Conservation (phyloP, 2,113 vertebrate genomes). For the Mola mola region DNA sequence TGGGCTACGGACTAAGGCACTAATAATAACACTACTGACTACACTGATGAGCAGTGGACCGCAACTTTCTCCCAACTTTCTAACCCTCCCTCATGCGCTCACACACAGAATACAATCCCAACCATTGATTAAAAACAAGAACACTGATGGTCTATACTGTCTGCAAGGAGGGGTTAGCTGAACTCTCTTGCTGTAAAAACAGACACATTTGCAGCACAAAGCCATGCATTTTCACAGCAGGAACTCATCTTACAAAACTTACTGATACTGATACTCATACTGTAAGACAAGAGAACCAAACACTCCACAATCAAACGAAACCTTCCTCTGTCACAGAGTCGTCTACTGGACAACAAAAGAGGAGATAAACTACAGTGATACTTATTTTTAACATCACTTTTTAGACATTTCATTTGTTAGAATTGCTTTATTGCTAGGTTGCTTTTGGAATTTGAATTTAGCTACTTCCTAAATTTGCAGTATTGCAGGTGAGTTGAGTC, state of each 20-base stretch:
- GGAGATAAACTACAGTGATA: slow-evolving; percentile 20
- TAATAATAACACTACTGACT: slow-evolving; percentile 78
- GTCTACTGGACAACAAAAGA: slow-evolving; percentile 47
- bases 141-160: slow-evolving; percentile 12
- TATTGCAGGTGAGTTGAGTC: slow-evolving; percentile 13
- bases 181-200: slow-evolving; percentile 22
- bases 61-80: neutral
- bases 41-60: slow-evolving; percentile 54
- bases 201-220: slow-evolving; percentile 56
- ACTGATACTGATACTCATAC: slow-evolving; percentile 42
- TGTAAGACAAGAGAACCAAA: slow-evolving; percentile 48
- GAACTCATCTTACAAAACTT: slow-evolving; percentile 42
- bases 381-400: slow-evolving; percentile 19
- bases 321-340: too few species aligned
- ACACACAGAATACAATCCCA: slow-evolving; percentile 30
- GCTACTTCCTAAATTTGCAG: slow-evolving; percentile 3
- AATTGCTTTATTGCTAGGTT: slow-evolving; percentile 30
- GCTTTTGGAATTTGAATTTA: slow-evolving; percentile 8
- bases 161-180: slow-evolving; percentile 30
- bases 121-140: slow-evolving; percentile 1
- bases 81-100: neutral
- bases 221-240: slow-evolving; percentile 73
- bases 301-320: slow-evolving; percentile 61
- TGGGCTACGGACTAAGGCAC: slow-evolving; percentile 80
- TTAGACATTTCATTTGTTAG: neutral